These are phyloP conservation scores for Caenorhabditis doughertyi DNA, from an alignment of 2,888 invertebrate genomes.

Conservation along the genomic window DNA sequence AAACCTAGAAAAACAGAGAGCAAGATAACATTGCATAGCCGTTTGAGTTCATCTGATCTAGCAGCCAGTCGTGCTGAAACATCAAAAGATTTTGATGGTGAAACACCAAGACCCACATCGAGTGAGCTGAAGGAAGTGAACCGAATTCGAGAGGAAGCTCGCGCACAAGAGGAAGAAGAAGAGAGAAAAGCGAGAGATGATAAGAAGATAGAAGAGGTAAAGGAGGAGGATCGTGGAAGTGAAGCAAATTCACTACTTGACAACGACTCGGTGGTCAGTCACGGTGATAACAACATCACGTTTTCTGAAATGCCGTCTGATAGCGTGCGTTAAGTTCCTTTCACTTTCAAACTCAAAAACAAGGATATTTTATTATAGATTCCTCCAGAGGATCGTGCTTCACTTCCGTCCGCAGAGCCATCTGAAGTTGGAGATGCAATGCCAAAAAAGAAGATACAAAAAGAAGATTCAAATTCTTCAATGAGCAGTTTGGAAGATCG, in stretches of 20 bases:
- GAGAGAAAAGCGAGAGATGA: slow-evolving; percentile 24
- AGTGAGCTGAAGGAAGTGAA: slow-evolving; percentile 50
- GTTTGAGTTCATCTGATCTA: slow-evolving; percentile 49
- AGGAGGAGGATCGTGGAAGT: slow-evolving; percentile 36
- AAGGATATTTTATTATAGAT: slow-evolving; percentile 29
- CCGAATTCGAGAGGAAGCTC: slow-evolving; percentile 47
- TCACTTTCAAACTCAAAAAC: background rate
- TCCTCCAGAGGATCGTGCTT: slow-evolving; percentile 48
- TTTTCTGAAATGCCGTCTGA: slow-evolving; percentile 55
- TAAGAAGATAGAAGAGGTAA: slow-evolving; percentile 22
- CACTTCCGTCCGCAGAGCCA: slow-evolving; percentile 45
- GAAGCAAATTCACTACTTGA: slow-evolving; percentile 16
- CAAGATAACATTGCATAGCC: slow-evolving; percentile 43
- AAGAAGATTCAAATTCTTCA: slow-evolving; percentile 43
- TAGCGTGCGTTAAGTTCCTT: slow-evolving; percentile 37
- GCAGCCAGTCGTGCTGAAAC: slow-evolving; percentile 40
- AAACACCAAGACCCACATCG: slow-evolving; percentile 46
- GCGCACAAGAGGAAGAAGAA: slow-evolving; percentile 44
- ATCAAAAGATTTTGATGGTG: slow-evolving; percentile 24
- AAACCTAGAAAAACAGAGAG: slow-evolving; percentile 48
- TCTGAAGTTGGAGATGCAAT: slow-evolving; percentile 33
- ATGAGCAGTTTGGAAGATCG: slow-evolving; percentile 53
- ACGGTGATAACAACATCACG: slow-evolving; percentile 34
- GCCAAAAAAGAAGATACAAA: slow-evolving; percentile 24
- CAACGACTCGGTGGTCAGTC: slow-evolving; percentile 35